A percentile compares a stretch with the other conserved stretches of the same genome.
These are phyloP conservation scores for Clostera curtula DNA, from an alignment of 2,888 invertebrate genomes.

Conservation along the genomic window DNA sequence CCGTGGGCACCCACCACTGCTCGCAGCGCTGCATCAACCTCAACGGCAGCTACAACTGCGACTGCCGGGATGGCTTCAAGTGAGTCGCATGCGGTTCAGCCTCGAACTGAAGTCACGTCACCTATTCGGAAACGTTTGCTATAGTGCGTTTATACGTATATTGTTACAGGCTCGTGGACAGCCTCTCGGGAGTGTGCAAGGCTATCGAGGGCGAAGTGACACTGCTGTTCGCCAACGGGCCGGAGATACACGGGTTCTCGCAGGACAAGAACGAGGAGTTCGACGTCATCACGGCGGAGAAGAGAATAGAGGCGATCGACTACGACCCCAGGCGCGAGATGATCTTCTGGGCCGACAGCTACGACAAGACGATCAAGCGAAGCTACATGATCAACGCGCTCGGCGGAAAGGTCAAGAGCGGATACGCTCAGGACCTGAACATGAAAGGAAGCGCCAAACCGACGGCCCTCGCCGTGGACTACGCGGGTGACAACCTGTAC, in stretches of 20 bases:
- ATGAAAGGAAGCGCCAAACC: constrained; percentile 90
- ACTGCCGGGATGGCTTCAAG: constrained; percentile 88
- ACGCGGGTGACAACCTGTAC: constrained; percentile 94
- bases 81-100: constrained; percentile 24
- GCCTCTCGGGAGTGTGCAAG: constrained; percentile 88
- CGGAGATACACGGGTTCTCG: constrained; percentile 87
- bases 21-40: constrained; percentile 94
- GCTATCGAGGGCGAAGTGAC: constrained; percentile 79
- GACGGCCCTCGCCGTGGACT: constrained; percentile 93
- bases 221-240: constrained; percentile 86
- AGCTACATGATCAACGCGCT: constrained; percentile 91
- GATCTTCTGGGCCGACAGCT: constrained; percentile 97
- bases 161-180: constrained; percentile 77
- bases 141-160: not conserved
- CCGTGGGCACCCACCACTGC: constrained; percentile 88
- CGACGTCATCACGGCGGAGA: constrained; percentile 88
- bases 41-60: constrained; percentile 94
- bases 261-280: constrained; percentile 80
- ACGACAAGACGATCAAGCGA: constrained; percentile 91
- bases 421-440: constrained; percentile 90
- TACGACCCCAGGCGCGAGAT: constrained; percentile 89
- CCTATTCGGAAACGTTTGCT: not conserved
- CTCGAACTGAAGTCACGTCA: too few species aligned
- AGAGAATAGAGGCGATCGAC: constrained; percentile 93
- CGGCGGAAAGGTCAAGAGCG: constrained; percentile 84